Percentiles rank a stretch among this genome's conserved stretches.
These are phyloP conservation scores for Anagyrus pseudococci DNA, from an alignment of 2,888 invertebrate species.

Conservation along the genomic window DNA sequence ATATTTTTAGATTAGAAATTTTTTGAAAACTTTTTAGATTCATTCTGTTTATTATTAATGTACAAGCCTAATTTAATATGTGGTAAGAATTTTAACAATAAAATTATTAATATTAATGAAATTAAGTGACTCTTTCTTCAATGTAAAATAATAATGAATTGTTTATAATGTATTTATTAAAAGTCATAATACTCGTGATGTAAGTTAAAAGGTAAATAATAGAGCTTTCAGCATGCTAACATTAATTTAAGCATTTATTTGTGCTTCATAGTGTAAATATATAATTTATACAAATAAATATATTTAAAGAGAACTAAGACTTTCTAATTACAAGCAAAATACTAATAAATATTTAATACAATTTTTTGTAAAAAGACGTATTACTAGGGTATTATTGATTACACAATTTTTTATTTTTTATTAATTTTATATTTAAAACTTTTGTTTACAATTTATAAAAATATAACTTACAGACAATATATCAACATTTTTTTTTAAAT, in stretches of 20 bases:
- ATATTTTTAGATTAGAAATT: slow-evolving; percentile 12
- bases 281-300: slow-evolving; percentile 22
- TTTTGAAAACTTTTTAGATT: slow-evolving; percentile 28
- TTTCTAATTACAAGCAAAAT: slow-evolving; percentile 26
- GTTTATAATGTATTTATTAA: too few relatives aligned
- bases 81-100: too few relatives aligned
- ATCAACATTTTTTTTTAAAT: slow-evolving; percentile 34
- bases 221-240: slow-evolving; percentile 22
- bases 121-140: too few relatives aligned
- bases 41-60: too few relatives aligned
- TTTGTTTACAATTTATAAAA: slow-evolving; percentile 34
- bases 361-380: slow-evolving; percentile 16
- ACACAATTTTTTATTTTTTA: slow-evolving; percentile 26
- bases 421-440: slow-evolving; percentile 20
- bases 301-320: slow-evolving; percentile 16
- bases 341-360: slow-evolving; percentile 17
- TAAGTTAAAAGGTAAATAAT: slow-evolving; percentile 12
- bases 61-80: too few relatives aligned
- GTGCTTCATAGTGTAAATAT: slow-evolving; percentile 38
- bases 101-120: too few relatives aligned
- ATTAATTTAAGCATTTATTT: slow-evolving; percentile 31
- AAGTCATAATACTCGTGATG: neutral
- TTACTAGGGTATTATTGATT: slow-evolving; percentile 21
- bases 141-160: too few relatives aligned
- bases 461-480: slow-evolving; percentile 30